phyloP scores from a whole-genome alignment of 2,888 invertebrate genomes.

The Parthenolecanium corni region DNA sequence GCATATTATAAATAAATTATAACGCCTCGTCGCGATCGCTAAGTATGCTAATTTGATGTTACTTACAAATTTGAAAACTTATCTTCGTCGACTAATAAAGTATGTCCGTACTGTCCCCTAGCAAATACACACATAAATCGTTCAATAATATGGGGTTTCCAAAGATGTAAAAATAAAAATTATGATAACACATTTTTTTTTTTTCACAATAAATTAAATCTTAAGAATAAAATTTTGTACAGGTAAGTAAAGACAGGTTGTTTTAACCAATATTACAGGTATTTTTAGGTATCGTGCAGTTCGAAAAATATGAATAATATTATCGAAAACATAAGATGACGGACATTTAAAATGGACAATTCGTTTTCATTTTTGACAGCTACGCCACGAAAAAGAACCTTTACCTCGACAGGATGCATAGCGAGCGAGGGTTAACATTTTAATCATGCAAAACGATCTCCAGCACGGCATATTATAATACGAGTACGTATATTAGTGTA shows the following conservation, averaged over 20 bases:
- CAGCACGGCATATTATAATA: no score
- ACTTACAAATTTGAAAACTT: slow-evolving; percentile 27
- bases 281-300: background rate
- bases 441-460: no score
- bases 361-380: no score
- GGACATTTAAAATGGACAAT: background rate
- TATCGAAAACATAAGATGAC: background rate
- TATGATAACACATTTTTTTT: no score
- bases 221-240: background rate
- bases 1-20: no score
- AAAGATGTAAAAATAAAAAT: no score
- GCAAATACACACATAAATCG: slow-evolving; percentile 20
- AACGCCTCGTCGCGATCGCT: no score
- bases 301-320: background rate
- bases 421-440: no score
- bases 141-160: slow-evolving; percentile 2
- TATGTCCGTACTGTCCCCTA: slow-evolving; percentile 29
- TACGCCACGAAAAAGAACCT: no score
- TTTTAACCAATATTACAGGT: background rate
- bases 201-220: background rate
- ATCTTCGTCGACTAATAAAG: slow-evolving; percentile 27
- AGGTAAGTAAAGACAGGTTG: background rate
- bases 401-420: no score
- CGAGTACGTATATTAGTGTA: no score
- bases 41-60: background rate